Evolutionary conservation across 2,797 vertebrate species (phyloP).

Genomic region (Champsocephalus gunnari): DNA sequence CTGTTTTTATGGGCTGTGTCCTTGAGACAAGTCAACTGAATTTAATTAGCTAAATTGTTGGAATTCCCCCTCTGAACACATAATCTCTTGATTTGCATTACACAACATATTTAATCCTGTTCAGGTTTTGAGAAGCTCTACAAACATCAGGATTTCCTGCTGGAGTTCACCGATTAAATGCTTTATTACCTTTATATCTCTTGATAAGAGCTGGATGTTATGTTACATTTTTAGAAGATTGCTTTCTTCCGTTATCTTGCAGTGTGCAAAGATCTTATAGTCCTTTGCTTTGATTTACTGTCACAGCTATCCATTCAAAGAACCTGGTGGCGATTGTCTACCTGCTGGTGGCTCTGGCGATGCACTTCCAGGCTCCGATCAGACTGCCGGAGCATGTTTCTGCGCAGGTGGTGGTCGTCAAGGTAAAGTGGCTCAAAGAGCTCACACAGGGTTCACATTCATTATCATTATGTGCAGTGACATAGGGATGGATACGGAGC

Average conservation of each 20-base stretch:
- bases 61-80: slow-evolving; percentile 7
- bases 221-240: slow-evolving; percentile 4
- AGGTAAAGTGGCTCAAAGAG: slow-evolving; percentile 81
- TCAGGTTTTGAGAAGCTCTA: background rate
- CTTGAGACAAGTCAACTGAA: background rate
- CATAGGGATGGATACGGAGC: background rate
- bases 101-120: slow-evolving; percentile 8
- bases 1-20: slow-evolving; percentile 5
- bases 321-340: slow-evolving; percentile 93
- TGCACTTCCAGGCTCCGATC: slow-evolving; percentile 94
- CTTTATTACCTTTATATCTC: slow-evolving; percentile 14
- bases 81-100: slow-evolving; percentile 8
- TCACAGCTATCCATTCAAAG: slow-evolving; percentile 93
- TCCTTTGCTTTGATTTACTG: background rate
- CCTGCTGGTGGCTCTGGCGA: slow-evolving; percentile 92
- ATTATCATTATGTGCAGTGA: background rate
- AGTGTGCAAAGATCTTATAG: slow-evolving; percentile 1
- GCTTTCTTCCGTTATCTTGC: background rate
- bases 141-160: slow-evolving; percentile 3
- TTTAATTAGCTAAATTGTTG: background rate
- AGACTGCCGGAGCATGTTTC: slow-evolving; percentile 94
- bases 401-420: slow-evolving; percentile 92
- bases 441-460: background rate
- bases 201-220: background rate
- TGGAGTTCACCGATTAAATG: background rate